A percentile compares a stretch with the other conserved stretches of the same genome.
These are phyloP conservation scores for Epinephelus cyanopodus DNA, from an alignment of 2,113 vertebrate species.

Conservation along the genomic window DNA sequence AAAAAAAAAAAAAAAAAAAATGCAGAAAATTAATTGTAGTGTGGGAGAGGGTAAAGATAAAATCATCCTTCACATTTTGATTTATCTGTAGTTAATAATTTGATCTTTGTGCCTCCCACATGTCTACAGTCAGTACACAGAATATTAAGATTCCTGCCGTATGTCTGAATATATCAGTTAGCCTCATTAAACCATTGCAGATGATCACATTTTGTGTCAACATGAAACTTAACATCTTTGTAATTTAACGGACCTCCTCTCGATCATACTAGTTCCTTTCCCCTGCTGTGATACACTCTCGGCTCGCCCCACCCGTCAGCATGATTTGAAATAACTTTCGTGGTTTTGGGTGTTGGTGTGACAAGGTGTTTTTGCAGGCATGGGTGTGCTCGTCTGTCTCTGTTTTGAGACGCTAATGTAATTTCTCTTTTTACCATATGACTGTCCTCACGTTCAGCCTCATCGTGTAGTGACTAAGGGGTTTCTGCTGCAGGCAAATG, in stretches of 20 bases:
- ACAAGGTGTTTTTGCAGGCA: conserved; percentile 53
- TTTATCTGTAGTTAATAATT: background rate
- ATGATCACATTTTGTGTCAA: background rate
- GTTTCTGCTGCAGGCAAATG: conserved; percentile 51
- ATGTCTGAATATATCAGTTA: background rate
- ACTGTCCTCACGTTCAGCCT: conserved; percentile 63
- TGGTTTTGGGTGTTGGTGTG: conserved; percentile 73
- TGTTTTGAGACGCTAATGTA: conserved; percentile 57
- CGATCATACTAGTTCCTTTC: background rate
- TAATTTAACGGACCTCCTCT: background rate
- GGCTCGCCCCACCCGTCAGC: conserved; percentile 45
- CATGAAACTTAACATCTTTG: background rate
- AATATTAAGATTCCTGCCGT: background rate
- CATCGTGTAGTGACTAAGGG: conserved; percentile 64
- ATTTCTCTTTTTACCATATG: conserved; percentile 78
- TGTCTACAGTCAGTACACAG: background rate
- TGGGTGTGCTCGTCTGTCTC: conserved; percentile 66
- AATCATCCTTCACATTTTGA: background rate
- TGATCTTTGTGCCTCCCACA: background rate
- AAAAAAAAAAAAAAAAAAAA: too few relatives aligned
- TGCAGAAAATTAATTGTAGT: background rate
- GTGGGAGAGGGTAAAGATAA: background rate
- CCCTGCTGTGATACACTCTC: background rate
- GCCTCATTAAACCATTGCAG: background rate
- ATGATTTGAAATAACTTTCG: conserved; percentile 40